A percentile compares a stretch with the other conserved stretches of the same genome.
Conservation (phyloP, 2,888 invertebrate genomes). For the Dasysyrphus albostriatus region DNA sequence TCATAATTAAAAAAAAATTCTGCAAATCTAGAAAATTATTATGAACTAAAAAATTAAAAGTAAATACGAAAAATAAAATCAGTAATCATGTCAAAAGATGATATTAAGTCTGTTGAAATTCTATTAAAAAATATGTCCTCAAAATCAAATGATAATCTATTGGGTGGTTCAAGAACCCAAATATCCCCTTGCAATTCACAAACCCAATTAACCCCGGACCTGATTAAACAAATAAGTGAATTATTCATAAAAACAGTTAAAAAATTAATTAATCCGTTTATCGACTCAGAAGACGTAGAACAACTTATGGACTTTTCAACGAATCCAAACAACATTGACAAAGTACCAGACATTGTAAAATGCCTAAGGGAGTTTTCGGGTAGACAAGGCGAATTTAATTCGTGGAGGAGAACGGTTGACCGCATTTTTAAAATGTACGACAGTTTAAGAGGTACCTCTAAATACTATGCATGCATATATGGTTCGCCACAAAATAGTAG, state of each 20-base stretch:
- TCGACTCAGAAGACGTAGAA: constrained; percentile 4
- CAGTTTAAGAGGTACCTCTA: too few relatives aligned
- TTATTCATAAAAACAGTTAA: neutral
- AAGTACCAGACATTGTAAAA: too few relatives aligned
- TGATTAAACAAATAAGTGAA: constrained; percentile 3
- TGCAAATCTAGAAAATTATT: neutral
- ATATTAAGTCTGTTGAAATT: neutral
- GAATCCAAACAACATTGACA: too few relatives aligned
- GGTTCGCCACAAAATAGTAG: too few relatives aligned
- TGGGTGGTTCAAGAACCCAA: neutral
- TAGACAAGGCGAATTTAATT: too few relatives aligned
- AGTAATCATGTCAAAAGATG: neutral
- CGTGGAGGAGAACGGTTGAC: too few relatives aligned
- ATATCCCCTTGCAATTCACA: neutral
- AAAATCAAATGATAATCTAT: neutral
- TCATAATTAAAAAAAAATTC: neutral
- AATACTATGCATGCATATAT: too few relatives aligned
- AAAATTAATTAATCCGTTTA: constrained; percentile 9
- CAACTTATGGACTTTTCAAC: too few relatives aligned
- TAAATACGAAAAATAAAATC: neutral
- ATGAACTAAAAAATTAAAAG: neutral
- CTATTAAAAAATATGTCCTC: neutral
- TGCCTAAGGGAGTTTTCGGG: too few relatives aligned
- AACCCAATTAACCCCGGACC: constrained; percentile 1
- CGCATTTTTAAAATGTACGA: too few relatives aligned